These are phyloP conservation scores for Philopedon plagiatum DNA, from an alignment of 2,888 invertebrate species.

Conservation along the genomic window DNA sequence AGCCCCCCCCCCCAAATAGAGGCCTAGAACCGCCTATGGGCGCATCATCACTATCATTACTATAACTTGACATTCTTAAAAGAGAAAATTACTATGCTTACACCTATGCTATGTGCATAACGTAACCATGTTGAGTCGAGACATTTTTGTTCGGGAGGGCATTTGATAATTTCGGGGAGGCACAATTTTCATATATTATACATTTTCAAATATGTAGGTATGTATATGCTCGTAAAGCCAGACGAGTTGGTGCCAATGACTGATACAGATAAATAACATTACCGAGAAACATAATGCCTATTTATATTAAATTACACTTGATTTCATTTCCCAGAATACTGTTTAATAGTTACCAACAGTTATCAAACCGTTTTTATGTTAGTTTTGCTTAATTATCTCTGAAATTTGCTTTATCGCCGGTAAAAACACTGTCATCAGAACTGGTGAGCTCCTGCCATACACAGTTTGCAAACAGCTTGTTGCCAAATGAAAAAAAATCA, in stretches of 20 bases:
- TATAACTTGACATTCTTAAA: no score
- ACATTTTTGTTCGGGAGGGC: no score
- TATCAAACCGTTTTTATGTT: slow-evolving; percentile 2
- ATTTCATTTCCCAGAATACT: slow-evolving; percentile 10
- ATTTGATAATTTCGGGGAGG: no score
- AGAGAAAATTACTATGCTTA: no score
- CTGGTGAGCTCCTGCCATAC: no score
- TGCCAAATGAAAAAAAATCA: not conserved
- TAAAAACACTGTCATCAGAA: no score
- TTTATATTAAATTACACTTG: slow-evolving; percentile 16
- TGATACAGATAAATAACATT: slow-evolving; percentile 30
- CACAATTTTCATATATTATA: slow-evolving; percentile 1
- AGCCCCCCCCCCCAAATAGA: no score
- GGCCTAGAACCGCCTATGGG: no score
- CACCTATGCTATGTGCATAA: no score
- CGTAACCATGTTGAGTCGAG: no score
- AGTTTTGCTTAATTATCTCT: not conserved
- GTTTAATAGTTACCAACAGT: not conserved
- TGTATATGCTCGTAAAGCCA: slow-evolving; percentile 21
- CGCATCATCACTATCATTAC: no score
- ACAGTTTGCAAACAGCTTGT: not conserved
- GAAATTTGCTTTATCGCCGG: not conserved
- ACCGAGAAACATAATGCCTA: slow-evolving; percentile 6
- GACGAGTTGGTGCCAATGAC: slow-evolving; percentile 40
- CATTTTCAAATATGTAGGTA: not conserved